Conservation (phyloP, 2,113 vertebrate genomes). For the Tricholaema leucomelas region DNA sequence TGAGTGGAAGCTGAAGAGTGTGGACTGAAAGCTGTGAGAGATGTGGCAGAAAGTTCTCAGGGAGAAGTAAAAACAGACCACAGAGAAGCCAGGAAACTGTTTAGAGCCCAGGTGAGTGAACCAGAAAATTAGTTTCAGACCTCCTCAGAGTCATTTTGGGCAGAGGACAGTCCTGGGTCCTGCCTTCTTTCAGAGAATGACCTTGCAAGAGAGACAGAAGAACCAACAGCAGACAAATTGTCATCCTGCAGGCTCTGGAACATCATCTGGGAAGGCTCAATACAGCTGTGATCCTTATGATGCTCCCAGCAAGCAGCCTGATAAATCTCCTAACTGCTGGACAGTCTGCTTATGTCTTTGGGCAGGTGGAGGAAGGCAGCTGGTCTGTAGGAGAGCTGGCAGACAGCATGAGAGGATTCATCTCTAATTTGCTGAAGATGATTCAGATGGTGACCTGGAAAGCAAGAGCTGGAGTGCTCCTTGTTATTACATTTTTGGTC, state of each 20-base stretch:
- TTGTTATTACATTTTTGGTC: not conserved
- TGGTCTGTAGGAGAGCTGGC: not conserved
- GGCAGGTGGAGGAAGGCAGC: too few species aligned
- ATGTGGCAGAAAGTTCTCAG: constrained; percentile 75
- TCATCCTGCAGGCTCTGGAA: not conserved
- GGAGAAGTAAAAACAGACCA: not conserved
- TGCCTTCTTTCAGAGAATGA: not conserved
- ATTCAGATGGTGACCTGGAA: not conserved
- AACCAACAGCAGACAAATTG: not conserved
- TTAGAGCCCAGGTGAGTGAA: not conserved
- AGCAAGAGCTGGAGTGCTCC: not conserved
- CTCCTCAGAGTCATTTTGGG: not conserved
- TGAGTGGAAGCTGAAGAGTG: constrained; percentile 82
- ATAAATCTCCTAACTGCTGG: not conserved
- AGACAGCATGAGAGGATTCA: not conserved
- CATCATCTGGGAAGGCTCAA: fast-evolving
- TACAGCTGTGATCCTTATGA: not conserved
- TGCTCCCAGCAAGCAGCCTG: not conserved
- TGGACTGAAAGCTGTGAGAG: constrained; percentile 82
- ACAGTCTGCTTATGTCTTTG: not conserved
- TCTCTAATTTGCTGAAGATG: not conserved
- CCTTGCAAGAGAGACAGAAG: not conserved
- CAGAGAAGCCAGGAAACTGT: not conserved
- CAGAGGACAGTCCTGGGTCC: not conserved
- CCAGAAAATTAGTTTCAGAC: not conserved